Conservation (phyloP, 2,113 vertebrate genomes). For the Syngnathus floridae region DNA sequence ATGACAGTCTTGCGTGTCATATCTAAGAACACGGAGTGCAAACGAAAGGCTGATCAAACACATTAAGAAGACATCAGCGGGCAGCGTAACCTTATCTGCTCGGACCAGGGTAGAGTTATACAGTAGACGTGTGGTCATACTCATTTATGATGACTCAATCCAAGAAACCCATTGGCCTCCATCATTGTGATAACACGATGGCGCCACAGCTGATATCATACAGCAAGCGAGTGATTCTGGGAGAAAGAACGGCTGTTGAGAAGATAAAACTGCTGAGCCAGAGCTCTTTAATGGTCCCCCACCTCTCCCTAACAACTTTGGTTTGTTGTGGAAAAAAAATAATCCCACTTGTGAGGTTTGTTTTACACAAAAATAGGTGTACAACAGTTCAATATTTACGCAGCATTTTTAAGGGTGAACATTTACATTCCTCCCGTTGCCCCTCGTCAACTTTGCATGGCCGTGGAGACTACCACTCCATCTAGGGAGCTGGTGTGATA, state of each 20-base stretch:
- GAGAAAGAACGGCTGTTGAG: slow-evolving; percentile 44
- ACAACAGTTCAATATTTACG: no score
- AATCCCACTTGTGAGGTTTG: no score
- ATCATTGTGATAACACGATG: slow-evolving; percentile 44
- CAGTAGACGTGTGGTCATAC: slow-evolving; percentile 48
- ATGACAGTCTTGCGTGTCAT: slow-evolving; percentile 7
- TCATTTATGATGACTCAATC: slow-evolving; percentile 48
- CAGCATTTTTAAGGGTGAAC: no score
- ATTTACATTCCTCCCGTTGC: slow-evolving; percentile 5
- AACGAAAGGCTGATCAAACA: slow-evolving; percentile 14
- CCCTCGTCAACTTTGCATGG: neutral
- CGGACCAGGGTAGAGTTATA: slow-evolving; percentile 31
- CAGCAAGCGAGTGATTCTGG: slow-evolving; percentile 40
- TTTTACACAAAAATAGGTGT: no score
- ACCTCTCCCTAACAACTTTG: slow-evolving; percentile 2
- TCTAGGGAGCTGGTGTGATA: slow-evolving; percentile 23
- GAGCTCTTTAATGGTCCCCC: slow-evolving; percentile 22
- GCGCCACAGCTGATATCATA: slow-evolving; percentile 43
- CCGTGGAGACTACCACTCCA: slow-evolving; percentile 15
- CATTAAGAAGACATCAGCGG: slow-evolving; percentile 5
- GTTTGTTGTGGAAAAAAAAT: no score
- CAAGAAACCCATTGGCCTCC: slow-evolving; percentile 34
- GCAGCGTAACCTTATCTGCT: slow-evolving; percentile 23
- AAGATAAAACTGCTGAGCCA: slow-evolving; percentile 33
- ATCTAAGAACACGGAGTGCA: slow-evolving; percentile 2